Percentiles rank a stretch among this genome's conserved stretches.
Evolutionary conservation across 2,888 invertebrate genomes (phyloP).

Genomic region (Crioceris asparagi): DNA sequence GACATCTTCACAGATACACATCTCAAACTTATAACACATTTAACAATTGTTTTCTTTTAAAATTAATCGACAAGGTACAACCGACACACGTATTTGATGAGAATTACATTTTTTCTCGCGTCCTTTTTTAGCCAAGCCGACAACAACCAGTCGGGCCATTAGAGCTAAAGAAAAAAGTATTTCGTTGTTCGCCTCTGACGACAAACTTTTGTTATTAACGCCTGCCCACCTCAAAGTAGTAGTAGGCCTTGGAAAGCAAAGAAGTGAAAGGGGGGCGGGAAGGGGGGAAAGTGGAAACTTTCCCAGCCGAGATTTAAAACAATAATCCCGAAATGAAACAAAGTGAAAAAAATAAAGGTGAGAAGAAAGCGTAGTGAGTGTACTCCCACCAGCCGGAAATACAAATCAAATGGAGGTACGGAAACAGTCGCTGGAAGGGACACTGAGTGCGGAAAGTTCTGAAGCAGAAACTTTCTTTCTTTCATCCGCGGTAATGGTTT

Average conservation of each 20-base stretch:
- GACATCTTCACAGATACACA: no score
- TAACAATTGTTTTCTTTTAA: no score
- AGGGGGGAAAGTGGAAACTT: no score
- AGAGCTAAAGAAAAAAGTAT: constrained; percentile 3
- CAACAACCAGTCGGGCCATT: no score
- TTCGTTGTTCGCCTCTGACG: constrained; percentile 6
- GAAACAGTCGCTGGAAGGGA: constrained; percentile 32
- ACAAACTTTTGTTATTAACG: constrained; percentile 20
- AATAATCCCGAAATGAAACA: constrained; percentile 27
- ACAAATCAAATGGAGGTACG: constrained; percentile 35
- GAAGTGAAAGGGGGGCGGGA: no score
- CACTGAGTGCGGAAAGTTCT: constrained; percentile 33
- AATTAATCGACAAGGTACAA: no score
- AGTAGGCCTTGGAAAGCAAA: constrained; percentile 14
- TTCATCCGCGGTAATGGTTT: constrained; percentile 40
- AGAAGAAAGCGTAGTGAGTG: constrained; percentile 24
- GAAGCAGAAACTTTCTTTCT: constrained; percentile 39
- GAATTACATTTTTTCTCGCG: no score
- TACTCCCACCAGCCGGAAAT: constrained; percentile 22
- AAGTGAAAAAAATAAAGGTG: constrained; percentile 32
- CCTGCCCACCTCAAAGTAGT: constrained; percentile 13
- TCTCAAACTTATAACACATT: no score
- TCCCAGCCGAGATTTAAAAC: constrained; percentile 20
- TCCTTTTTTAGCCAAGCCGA: no score
- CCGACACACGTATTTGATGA: no score